phyloP scores from a whole-genome alignment of 2,113 vertebrate genomes.

The Lepus americanus region DNA sequence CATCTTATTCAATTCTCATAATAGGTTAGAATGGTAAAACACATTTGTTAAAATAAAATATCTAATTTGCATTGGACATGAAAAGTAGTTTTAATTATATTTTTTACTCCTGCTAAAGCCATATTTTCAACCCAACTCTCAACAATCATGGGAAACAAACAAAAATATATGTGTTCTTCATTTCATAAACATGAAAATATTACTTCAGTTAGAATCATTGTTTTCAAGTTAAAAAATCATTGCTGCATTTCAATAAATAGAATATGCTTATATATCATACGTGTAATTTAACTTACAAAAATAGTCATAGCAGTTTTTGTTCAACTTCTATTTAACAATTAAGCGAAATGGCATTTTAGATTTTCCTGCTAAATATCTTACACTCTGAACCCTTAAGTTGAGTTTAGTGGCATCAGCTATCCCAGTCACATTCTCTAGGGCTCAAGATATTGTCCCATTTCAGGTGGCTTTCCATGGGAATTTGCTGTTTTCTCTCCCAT shows the following conservation, averaged over 20 bases:
- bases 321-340: neutral
- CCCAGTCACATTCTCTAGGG: neutral
- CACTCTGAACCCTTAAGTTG: neutral
- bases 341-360: neutral
- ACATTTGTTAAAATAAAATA: constrained; percentile 2
- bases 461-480: neutral
- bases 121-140: neutral
- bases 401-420: neutral
- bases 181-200: constrained; percentile 13
- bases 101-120: neutral
- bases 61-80: neutral
- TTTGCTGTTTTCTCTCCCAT: neutral
- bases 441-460: neutral
- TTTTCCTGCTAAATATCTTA: neutral
- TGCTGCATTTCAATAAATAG: neutral
- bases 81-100: neutral
- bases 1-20: neutral
- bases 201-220: neutral
- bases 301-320: neutral
- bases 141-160: neutral
- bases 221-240: too few relatives aligned
- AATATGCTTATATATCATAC: neutral
- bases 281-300: neutral
- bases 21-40: neutral
- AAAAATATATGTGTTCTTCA: neutral